Evolutionary conservation across 2,888 invertebrate genomes (phyloP).

Genomic region (Arge pagana): DNA sequence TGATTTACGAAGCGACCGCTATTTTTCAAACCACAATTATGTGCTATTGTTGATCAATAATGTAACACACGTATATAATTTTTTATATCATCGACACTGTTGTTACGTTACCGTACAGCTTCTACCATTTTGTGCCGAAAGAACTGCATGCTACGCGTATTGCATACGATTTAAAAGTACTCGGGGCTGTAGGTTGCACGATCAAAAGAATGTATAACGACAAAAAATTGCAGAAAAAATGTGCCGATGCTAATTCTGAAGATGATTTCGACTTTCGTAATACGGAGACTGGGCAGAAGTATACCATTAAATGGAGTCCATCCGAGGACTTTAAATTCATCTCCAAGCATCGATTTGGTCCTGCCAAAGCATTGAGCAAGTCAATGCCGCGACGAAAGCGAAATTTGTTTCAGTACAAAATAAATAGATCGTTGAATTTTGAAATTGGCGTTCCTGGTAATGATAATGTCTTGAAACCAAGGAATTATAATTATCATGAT

Average conservation of each 20-base stretch:
- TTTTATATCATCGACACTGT: slow-evolving; percentile 5
- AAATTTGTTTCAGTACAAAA: slow-evolving; percentile 36
- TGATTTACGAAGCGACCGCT: no score
- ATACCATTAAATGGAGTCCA: slow-evolving; percentile 39
- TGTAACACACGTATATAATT: background rate
- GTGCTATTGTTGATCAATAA: background rate
- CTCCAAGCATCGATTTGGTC: slow-evolving; percentile 36
- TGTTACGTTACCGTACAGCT: no score
- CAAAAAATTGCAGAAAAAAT: slow-evolving; percentile 29
- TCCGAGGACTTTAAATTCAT: slow-evolving; percentile 34
- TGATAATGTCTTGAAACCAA: slow-evolving; percentile 34
- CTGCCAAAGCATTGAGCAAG: slow-evolving; percentile 37
- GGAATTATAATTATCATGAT: slow-evolving; percentile 36
- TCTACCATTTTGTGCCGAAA: no score
- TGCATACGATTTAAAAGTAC: no score
- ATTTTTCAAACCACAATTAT: no score
- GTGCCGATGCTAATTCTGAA: slow-evolving; percentile 26
- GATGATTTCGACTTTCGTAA: slow-evolving; percentile 37
- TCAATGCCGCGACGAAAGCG: slow-evolving; percentile 40
- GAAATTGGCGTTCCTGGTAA: slow-evolving; percentile 33
- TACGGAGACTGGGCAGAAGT: slow-evolving; percentile 35
- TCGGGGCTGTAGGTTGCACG: no score
- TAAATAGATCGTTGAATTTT: slow-evolving; percentile 45
- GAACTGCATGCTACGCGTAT: no score
- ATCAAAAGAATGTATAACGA: slow-evolving; percentile 32